Base-by-base conservation (phyloP, 2,113 vertebrate species). In the Pachypanchax playfairii region DNA sequence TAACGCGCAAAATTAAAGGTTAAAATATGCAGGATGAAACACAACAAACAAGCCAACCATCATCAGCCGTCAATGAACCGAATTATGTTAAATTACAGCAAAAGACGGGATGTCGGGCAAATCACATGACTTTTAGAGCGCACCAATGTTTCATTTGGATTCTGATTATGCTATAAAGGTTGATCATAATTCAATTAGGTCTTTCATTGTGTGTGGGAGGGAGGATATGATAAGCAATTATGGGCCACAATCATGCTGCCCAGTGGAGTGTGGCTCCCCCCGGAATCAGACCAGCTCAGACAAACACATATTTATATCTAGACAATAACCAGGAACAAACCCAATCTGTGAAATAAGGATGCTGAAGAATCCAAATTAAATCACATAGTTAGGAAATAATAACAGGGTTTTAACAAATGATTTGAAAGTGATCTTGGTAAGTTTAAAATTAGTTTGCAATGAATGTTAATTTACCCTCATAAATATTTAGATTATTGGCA, bases 261-360 rank as follows among this genome's bases (percentile, higher is more conserved):
- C 68, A 66, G 46, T 74, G 65, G 46, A 79, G 84, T 71, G 63
- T 58, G 65, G 61, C 68, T 71, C 74, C 66, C 72, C 55, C 50
- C 77, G 69, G 78, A 80, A 33, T 48, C 55, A 82, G 76, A 79
- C 70, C 15, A 59, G 70, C 72, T 71, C 69, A 75, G 72, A 82
- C 77, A 67, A 80, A 68, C 68, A 77, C 46, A 62, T 63, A 65
- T 69, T 84, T 77, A 71, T 75, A 71, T 52, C 69, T 56, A 21
- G 7, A 59, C 66, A 73, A 73, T 25, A 79, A 63, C 70, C 51
- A 0, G 36, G 47, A 52, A 54, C 47, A 63, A 71, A 80, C 73
- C 69, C 58, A 26, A 20, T 60, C 42, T 22, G 38, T 73, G 54
- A 52, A 56, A 55, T 47, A 39, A 52, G 18, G 47, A 41, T 20